A percentile compares a stretch with the other conserved stretches of the same genome.
phyloP scores from a whole-genome alignment of 2,113 vertebrate species.

The Sus scrofa region T2T-Sscrofa CM000814.6:18593501-18594000 shows the following conservation, averaged over 20 bases:
- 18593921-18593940: background rate
- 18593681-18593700: background rate
- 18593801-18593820: constrained; percentile 10
- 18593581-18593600: constrained; percentile 12
- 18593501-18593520: background rate
- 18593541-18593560: background rate
- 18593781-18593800: background rate
- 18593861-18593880: background rate
- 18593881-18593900: background rate
- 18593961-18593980: constrained; percentile 32
- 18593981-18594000: background rate
- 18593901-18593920: background rate
- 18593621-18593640: background rate
- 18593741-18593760: background rate
- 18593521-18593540: background rate
- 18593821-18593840: background rate
- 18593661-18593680: background rate
- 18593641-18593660: background rate
- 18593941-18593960: constrained; percentile 27
- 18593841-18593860: background rate
- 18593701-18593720: background rate
- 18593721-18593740: background rate
- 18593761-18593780: constrained; percentile 16
- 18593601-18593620: background rate
- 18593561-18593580: constrained; percentile 16